A percentile compares a stretch with the other conserved stretches of the same genome.
Conservation (phyloP, 1,140 invertebrate species). For the Microplitis mediator region DNA sequence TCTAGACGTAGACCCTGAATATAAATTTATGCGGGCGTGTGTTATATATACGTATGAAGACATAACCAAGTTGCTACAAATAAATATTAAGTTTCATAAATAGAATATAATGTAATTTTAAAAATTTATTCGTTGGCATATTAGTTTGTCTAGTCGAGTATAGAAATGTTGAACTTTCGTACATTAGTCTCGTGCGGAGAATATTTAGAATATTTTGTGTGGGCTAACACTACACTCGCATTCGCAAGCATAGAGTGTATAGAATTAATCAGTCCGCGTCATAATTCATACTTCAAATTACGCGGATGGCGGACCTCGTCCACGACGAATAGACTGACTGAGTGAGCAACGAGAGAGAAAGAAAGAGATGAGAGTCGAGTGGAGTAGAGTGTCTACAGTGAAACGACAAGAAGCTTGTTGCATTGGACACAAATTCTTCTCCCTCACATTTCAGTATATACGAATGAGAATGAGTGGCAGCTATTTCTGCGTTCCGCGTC, state of each 20-base stretch:
- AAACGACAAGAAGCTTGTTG: slow-evolving; percentile 3
- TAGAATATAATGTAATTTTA: too few species aligned
- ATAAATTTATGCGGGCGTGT: too few species aligned
- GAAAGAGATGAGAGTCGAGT: neutral
- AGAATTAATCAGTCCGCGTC: slow-evolving; percentile 33
- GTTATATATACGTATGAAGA: too few species aligned
- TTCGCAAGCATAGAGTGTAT: neutral
- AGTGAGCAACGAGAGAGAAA: neutral
- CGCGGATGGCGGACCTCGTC: neutral
- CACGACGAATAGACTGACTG: neutral
- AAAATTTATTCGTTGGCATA: too few species aligned
- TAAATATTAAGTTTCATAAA: too few species aligned
- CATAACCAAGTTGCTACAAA: too few species aligned
- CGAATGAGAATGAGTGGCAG: slow-evolving; percentile 29
- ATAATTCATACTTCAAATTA: slow-evolving; percentile 37
- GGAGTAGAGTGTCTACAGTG: neutral
- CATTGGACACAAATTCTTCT: slow-evolving; percentile 27
- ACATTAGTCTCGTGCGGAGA: too few species aligned
- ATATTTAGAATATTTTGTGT: too few species aligned
- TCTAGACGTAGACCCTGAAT: too few species aligned
- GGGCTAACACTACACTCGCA: neutral
- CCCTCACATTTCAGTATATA: slow-evolving; percentile 5
- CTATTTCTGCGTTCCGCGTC: slow-evolving; percentile 43
- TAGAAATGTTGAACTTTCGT: too few species aligned
- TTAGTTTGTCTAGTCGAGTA: neutral